These are phyloP conservation scores for Elanoides forficatus DNA, from an alignment of 2,113 vertebrate genomes.

Conservation along the genomic window DNA sequence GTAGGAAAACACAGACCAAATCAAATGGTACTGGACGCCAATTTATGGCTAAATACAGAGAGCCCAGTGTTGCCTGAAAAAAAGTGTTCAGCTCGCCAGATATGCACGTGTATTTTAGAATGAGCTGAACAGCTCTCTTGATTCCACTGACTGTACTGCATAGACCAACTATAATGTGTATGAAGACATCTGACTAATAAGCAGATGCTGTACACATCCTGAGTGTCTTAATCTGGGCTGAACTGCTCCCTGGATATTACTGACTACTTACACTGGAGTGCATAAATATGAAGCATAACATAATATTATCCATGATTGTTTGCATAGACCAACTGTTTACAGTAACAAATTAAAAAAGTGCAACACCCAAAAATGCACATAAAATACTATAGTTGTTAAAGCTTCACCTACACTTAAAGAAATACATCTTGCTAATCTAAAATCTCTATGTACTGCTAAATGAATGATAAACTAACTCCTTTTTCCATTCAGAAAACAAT, in stretches of 20 bases:
- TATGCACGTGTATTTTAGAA: background rate
- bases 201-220: background rate
- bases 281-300: background rate
- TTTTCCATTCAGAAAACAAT: background rate
- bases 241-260: background rate
- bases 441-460: background rate
- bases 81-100: rapidly evolving
- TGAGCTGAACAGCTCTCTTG: background rate
- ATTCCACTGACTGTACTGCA: background rate
- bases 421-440: background rate
- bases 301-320: background rate
- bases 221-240: background rate
- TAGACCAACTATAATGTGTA: background rate
- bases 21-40: background rate
- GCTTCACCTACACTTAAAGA: background rate
- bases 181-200: background rate
- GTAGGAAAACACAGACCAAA: background rate
- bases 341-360: background rate
- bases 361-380: background rate
- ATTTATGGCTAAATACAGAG: background rate
- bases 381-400: background rate
- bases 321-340: background rate
- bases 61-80: background rate
- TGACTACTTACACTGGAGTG: background rate
- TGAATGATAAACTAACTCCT: background rate